phyloP scores from a whole-genome alignment of 2,888 invertebrate genomes.

The Cephus nigrinus region DNA sequence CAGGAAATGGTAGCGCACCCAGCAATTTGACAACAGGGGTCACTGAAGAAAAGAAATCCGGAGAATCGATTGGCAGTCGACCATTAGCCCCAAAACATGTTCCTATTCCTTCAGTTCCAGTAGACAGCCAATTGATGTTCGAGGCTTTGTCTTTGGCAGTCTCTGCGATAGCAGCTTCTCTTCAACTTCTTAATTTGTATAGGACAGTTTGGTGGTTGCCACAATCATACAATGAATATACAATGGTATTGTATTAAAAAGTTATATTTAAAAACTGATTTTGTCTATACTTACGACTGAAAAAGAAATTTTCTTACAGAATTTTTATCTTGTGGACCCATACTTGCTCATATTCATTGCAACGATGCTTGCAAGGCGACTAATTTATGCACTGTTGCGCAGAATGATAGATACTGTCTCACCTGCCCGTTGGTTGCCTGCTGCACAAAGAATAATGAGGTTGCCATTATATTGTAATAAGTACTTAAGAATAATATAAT shows the following conservation, averaged over 20 bases:
- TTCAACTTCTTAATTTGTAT: conserved; percentile 95
- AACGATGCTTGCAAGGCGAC: conserved; percentile 81
- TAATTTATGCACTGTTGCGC: conserved; percentile 76
- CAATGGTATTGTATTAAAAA: conserved; percentile 75
- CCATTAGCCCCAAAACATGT: conserved; percentile 81
- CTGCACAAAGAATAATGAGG: conserved; percentile 64
- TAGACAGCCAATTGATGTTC: conserved; percentile 85
- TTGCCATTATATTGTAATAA: conserved; percentile 31
- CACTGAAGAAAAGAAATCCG: conserved; percentile 51
- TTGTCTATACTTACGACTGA: not conserved
- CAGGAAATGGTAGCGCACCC: conserved; percentile 34
- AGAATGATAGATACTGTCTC: conserved; percentile 68
- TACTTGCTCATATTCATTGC: conserved; percentile 87
- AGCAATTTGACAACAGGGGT: conserved; percentile 15
- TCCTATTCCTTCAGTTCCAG: conserved; percentile 82
- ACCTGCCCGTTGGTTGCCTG: conserved; percentile 61
- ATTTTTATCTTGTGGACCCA: conserved; percentile 93
- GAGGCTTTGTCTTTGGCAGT: conserved; percentile 88
- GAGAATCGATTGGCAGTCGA: conserved; percentile 52
- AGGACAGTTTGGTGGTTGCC: conserved; percentile 98
- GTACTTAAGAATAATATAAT: not conserved
- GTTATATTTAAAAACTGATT: conserved; percentile 10
- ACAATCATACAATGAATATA: conserved; percentile 87
- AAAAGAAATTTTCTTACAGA: conserved; percentile 73
- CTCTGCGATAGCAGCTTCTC: conserved; percentile 79